These are phyloP conservation scores for Steinernema feltiae DNA, from an alignment of 1,140 invertebrate species.

Conservation along the genomic window DNA sequence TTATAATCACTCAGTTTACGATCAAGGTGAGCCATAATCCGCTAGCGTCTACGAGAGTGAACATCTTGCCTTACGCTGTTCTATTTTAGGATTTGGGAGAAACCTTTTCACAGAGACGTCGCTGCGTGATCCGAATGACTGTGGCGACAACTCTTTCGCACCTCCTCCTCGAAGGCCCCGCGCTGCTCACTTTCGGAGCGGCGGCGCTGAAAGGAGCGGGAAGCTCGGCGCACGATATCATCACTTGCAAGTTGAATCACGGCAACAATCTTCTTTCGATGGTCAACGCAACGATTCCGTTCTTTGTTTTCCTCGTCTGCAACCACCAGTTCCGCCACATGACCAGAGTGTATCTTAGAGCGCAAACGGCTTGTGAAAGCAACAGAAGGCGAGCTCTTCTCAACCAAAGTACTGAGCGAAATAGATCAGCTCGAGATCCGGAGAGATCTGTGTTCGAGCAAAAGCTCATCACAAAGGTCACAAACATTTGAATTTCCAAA, in stretches of 20 bases:
- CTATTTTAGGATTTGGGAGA: slow-evolving; percentile 48
- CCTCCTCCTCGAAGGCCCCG: slow-evolving; percentile 53
- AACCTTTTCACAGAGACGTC: slow-evolving; percentile 52
- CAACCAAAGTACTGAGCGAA: slow-evolving; percentile 31
- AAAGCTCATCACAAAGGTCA: slow-evolving; percentile 30
- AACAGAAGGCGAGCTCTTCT: slow-evolving; percentile 34
- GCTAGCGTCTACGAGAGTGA: no score
- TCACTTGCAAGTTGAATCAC: slow-evolving; percentile 49
- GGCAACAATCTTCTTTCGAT: slow-evolving; percentile 51
- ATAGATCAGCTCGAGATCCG: not conserved
- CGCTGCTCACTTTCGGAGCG: slow-evolving; percentile 45
- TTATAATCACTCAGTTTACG: slow-evolving; percentile 52
- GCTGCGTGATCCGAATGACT: slow-evolving; percentile 54
- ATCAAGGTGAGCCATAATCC: slow-evolving; percentile 50
- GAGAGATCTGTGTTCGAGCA: slow-evolving; percentile 34
- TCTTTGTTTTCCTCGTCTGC: slow-evolving; percentile 53
- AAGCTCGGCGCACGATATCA: slow-evolving; percentile 33
- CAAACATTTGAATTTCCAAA: slow-evolving; percentile 39
- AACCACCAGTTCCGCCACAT: slow-evolving; percentile 55
- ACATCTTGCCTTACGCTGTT: not conserved
- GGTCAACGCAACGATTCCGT: slow-evolving; percentile 55
- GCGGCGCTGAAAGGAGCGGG: slow-evolving; percentile 48
- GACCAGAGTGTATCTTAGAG: slow-evolving; percentile 46
- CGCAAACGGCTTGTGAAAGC: slow-evolving; percentile 20
- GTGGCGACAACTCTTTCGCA: slow-evolving; percentile 54